These are phyloP conservation scores for Adelosebastes latens DNA, from an alignment of 2,797 vertebrate species.

Conservation along the genomic window DNA sequence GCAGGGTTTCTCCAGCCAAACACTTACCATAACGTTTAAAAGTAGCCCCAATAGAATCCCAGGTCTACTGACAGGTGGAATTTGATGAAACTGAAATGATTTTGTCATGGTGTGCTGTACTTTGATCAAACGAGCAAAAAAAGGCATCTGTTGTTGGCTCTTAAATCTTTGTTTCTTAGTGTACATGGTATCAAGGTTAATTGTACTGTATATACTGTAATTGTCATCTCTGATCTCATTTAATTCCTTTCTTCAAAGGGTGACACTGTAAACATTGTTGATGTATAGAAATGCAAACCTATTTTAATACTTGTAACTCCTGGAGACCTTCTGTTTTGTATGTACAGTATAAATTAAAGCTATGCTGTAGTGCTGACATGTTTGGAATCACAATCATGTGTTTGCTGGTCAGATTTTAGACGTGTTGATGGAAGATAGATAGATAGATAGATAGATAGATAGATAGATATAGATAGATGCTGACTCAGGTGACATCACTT, in stretches of 20 bases:
- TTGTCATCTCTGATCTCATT: conserved; percentile 62
- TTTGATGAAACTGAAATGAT: neutral
- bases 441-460: no score
- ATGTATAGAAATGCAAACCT: conserved; percentile 80
- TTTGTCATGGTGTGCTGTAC: conserved; percentile 5
- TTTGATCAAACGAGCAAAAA: conserved; percentile 33
- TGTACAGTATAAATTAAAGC: conserved; percentile 81
- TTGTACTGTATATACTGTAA: conserved; percentile 75
- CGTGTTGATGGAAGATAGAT: neutral
- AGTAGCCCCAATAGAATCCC: neutral
- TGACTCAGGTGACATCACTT: no score
- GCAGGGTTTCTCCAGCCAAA: neutral
- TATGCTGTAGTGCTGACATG: conserved; percentile 71
- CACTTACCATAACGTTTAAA: neutral
- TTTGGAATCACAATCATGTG: conserved; percentile 50
- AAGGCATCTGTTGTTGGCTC: neutral
- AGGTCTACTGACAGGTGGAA: neutral
- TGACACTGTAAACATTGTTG: conserved; percentile 73
- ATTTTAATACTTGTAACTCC: conserved; percentile 79
- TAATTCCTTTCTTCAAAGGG: conserved; percentile 62
- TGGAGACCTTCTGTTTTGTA: conserved; percentile 80
- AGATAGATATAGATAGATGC: no score
- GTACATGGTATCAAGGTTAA: conserved; percentile 49
- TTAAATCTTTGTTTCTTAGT: conserved; percentile 11
- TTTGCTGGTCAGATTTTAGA: conserved; percentile 20